A percentile compares a stretch with the other conserved stretches of the same genome.
Evolutionary conservation across 2,888 invertebrate species (phyloP).

Genomic region (Tipula unca): DNA sequence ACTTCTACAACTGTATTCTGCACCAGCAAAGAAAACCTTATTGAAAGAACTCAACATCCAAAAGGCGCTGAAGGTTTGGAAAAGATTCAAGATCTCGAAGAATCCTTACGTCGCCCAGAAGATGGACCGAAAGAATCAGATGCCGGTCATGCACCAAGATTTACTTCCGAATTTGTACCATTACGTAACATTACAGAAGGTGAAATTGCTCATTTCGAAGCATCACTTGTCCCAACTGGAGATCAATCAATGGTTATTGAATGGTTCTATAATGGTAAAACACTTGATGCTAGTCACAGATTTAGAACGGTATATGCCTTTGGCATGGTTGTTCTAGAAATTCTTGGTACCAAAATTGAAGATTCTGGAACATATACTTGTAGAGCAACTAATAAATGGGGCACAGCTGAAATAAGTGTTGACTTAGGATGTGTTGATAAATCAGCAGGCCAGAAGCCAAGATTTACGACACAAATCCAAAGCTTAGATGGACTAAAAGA

Average conservation of each 20-base stretch:
- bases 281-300: constrained; percentile 80
- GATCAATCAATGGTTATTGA: constrained; percentile 91
- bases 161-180: constrained; percentile 79
- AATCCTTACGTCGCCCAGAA: constrained; percentile 67
- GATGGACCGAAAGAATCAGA: constrained; percentile 60
- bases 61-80: constrained; percentile 90
- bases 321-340: constrained; percentile 94
- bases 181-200: constrained; percentile 82
- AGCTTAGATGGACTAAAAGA: constrained; percentile 78
- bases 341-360: constrained; percentile 85
- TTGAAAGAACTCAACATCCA: constrained; percentile 86
- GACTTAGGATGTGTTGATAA: constrained; percentile 75
- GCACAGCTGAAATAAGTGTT: constrained; percentile 77
- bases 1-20: constrained; percentile 85
- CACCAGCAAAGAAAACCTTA: constrained; percentile 69
- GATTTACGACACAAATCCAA: constrained; percentile 80
- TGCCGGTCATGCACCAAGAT: constrained; percentile 76
- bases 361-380: constrained; percentile 88
- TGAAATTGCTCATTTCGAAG: constrained; percentile 96
- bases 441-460: constrained; percentile 76
- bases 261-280: constrained; percentile 92
- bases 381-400: constrained; percentile 82
- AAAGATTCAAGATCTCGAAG: constrained; percentile 84
- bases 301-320: constrained; percentile 92
- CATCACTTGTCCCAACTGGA: constrained; percentile 86